phyloP scores from a whole-genome alignment of 2,797 vertebrate genomes.

The Karalla daura region DNA sequence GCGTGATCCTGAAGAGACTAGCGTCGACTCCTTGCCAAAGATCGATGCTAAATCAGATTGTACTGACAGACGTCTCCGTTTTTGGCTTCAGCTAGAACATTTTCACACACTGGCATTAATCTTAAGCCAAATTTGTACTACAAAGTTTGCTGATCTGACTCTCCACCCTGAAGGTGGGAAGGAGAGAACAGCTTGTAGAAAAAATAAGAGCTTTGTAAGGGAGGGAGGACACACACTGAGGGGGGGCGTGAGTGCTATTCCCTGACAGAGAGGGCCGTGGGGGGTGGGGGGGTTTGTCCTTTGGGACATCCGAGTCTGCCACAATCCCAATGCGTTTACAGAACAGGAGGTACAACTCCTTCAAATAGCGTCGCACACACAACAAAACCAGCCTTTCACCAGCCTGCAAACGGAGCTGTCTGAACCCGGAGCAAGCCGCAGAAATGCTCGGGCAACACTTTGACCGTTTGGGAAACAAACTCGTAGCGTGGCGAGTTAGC shows the following conservation, averaged over 20 bases:
- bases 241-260: conserved; percentile 67
- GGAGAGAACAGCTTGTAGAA: conserved; percentile 51
- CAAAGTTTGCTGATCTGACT: conserved; percentile 48
- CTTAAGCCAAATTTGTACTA: conserved; percentile 56
- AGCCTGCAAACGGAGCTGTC: conserved; percentile 73
- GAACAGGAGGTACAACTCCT: conserved; percentile 53
- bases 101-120: conserved; percentile 63
- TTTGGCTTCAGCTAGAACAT: conserved; percentile 79
- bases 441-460: background rate
- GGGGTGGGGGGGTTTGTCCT: conserved; percentile 64
- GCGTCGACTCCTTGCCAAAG: conserved; percentile 42
- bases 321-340: conserved; percentile 79
- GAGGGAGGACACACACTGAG: conserved; percentile 34
- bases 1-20: conserved; percentile 62
- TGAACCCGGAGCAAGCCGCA: conserved; percentile 57
- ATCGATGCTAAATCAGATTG: conserved; percentile 70
- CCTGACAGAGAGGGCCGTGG: conserved; percentile 66
- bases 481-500: background rate
- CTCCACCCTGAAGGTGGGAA: conserved; percentile 27
- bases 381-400: conserved; percentile 70
- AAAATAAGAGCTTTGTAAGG: conserved; percentile 41
- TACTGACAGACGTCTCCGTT: conserved; percentile 56
- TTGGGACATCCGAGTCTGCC: conserved; percentile 77
- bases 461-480: background rate
- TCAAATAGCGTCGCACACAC: conserved; percentile 68